Conservation (phyloP, 2,797 vertebrate species). For the Chloroceryle inda region DNA sequence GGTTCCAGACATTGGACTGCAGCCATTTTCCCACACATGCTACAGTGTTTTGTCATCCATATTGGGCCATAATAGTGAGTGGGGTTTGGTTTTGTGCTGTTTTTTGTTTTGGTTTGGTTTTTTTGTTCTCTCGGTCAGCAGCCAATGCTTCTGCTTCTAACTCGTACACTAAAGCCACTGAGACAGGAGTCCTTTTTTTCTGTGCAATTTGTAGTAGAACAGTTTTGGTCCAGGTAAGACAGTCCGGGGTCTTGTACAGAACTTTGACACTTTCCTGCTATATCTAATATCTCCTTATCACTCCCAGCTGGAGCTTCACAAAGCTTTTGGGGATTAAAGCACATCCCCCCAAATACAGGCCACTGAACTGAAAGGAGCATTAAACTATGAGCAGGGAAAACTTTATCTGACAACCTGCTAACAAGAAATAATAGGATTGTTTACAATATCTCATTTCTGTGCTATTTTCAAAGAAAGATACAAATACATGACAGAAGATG, state of each 20-base stretch:
- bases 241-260: background rate
- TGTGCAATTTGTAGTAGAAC: conserved; percentile 3
- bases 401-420: conserved; percentile 38
- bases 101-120: background rate
- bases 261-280: background rate
- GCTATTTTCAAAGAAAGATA: conserved; percentile 12
- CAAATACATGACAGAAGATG: conserved; percentile 32
- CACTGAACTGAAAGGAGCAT: background rate
- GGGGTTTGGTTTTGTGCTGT: conserved; percentile 49
- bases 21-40: conserved; percentile 92
- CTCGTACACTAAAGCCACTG: conserved; percentile 2
- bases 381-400: background rate
- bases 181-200: conserved; percentile 14
- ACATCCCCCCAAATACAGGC: background rate
- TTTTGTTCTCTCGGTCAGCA: conserved; percentile 71
- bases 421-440: conserved; percentile 22
- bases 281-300: background rate
- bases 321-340: conserved; percentile 22
- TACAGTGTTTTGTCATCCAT: conserved; percentile 90
- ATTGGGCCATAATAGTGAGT: conserved; percentile 84
- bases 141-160: conserved; percentile 75
- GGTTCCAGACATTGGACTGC: conserved; percentile 89
- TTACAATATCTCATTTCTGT: conserved; percentile 19
- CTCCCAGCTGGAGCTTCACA: conserved; percentile 15
- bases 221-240: conserved; percentile 15